A percentile compares a stretch with the other conserved stretches of the same genome.
phyloP scores from a whole-genome alignment of 2,888 invertebrate genomes.

The Drosophila flavopinicola region DNA sequence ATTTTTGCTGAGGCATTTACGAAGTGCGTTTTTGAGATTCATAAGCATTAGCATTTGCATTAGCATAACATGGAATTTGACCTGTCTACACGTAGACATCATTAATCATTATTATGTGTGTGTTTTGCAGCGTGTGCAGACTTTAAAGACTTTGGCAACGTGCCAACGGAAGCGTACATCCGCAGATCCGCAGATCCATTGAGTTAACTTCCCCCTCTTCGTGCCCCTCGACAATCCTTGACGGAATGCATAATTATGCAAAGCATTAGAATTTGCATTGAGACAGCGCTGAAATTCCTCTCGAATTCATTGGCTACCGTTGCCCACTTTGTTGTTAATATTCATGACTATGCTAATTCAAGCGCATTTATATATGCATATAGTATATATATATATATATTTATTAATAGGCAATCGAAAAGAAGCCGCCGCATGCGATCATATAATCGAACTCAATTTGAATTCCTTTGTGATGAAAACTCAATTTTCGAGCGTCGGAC shows the following conservation, averaged over 20 bases:
- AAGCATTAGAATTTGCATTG: conserved; percentile 49
- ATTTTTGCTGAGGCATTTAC: conserved; percentile 28
- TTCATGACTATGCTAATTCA: conserved; percentile 42
- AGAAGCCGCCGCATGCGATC: conserved; percentile 28
- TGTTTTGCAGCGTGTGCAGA: conserved; percentile 12
- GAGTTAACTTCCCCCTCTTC: conserved; percentile 13
- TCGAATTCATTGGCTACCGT: conserved; percentile 16
- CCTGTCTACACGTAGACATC: conserved; percentile 21
- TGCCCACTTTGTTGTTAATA: conserved; percentile 8
- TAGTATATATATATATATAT: too few species aligned
- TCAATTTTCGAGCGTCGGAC: conserved; percentile 33
- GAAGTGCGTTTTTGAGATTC: conserved; percentile 24
- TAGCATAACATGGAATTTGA: conserved; percentile 24
- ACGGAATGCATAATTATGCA: conserved; percentile 45
- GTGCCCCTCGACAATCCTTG: conserved; percentile 39
- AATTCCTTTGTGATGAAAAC: conserved; percentile 56
- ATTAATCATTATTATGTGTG: conserved; percentile 43
- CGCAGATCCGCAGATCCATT: conserved; percentile 11
- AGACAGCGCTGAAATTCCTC: conserved; percentile 9
- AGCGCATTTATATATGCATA: conserved; percentile 4
- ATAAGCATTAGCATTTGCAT: conserved; percentile 14
- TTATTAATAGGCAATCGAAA: conserved; percentile 17
- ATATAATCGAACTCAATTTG: conserved; percentile 58
- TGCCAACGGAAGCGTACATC: conserved; percentile 51
- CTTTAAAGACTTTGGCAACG: conserved; percentile 16